Percentiles rank a stretch among this genome's conserved stretches.
Conservation (phyloP, 2,888 invertebrate genomes). For the Neoscelio sp. region DNA sequence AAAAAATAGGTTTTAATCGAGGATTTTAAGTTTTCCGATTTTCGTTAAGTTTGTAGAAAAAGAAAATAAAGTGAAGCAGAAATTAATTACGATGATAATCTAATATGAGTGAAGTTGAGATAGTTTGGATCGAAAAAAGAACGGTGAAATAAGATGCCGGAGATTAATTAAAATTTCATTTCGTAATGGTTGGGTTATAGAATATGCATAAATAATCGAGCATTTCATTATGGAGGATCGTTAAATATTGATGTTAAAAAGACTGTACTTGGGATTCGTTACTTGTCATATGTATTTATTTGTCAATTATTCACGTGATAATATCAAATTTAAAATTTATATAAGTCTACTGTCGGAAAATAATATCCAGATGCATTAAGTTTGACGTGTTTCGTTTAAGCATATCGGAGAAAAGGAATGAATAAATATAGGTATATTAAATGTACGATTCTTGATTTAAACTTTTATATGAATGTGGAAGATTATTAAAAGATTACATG, state of each 20-base stretch:
- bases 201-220: conserved; percentile 26
- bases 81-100: conserved; percentile 44
- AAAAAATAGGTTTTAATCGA: conserved; percentile 10
- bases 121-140: conserved; percentile 16
- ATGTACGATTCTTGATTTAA: too few relatives aligned
- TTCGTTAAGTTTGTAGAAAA: conserved; percentile 36
- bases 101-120: conserved; percentile 33
- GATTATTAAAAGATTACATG: too few relatives aligned
- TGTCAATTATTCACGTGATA: conserved; percentile 9
- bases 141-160: conserved; percentile 13
- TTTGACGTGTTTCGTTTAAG: conserved; percentile 14
- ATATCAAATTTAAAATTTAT: conserved; percentile 27
- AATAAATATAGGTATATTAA: too few relatives aligned
- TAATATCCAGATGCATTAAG: conserved; percentile 23
- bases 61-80: conserved; percentile 27
- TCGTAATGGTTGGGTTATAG: conserved; percentile 30
- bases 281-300: conserved; percentile 26
- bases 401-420: conserved; percentile 14
- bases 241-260: conserved; percentile 53
- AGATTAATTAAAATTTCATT: conserved; percentile 40
- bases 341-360: conserved; percentile 3
- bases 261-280: conserved; percentile 38
- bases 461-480: too few relatives aligned
- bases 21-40: conserved; percentile 36
- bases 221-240: background rate